Percentiles rank a stretch among this genome's conserved stretches.
Conservation (phyloP, 2,797 vertebrate species). For the Chrysocyon brachyurus region DNA sequence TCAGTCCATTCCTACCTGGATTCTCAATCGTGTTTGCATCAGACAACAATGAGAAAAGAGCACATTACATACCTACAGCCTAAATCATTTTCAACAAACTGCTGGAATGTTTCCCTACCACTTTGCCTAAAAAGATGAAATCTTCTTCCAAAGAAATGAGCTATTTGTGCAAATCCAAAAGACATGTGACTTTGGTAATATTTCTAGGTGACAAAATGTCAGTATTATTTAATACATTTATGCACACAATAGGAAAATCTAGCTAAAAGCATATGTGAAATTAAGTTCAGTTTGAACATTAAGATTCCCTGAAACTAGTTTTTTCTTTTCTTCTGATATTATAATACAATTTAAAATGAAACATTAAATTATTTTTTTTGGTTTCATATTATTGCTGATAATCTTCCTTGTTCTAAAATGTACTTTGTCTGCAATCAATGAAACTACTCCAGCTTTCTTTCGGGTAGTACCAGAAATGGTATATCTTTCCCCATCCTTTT, state of each 20-base stretch:
- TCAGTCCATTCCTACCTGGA: background rate
- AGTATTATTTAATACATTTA: background rate
- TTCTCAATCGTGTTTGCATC: background rate
- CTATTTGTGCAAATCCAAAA: background rate
- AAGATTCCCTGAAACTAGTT: background rate
- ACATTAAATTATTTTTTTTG: background rate
- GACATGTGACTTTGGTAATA: background rate
- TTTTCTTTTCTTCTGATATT: slow-evolving; percentile 5
- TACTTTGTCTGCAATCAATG: background rate
- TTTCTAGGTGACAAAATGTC: background rate
- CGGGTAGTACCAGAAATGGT: background rate
- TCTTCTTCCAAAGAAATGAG: background rate
- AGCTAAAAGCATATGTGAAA: background rate
- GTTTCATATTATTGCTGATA: background rate
- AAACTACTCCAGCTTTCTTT: background rate
- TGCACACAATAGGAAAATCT: background rate
- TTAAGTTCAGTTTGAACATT: background rate
- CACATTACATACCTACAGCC: background rate
- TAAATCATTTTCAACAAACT: background rate
- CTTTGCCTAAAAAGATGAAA: background rate
- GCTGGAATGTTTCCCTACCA: background rate
- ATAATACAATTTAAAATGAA: background rate
- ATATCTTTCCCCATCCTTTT: background rate
- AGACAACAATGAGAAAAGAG: background rate
- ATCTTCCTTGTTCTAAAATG: background rate